Base-by-base conservation (phyloP, 35 echinoderm and acorn worm species). In the Heliocidaris tuberculata region DNA sequence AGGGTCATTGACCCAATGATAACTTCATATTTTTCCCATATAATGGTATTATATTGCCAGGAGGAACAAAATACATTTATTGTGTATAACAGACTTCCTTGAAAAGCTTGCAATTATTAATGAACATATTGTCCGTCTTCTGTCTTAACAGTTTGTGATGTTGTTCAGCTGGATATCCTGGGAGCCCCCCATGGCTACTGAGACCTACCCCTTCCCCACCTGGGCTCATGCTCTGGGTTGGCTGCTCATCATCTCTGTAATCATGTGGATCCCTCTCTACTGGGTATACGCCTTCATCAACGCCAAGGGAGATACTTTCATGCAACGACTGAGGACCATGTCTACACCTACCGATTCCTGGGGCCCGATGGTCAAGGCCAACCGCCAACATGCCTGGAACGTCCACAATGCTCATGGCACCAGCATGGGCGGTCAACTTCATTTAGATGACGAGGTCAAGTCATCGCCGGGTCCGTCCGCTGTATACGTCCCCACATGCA, bases 131-230 rank as follows among this genome's bases (percentile, higher is more conserved):
- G 19, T 95, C 6, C 93, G 92, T 31, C 42, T 96, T 60, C 85
- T 88, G 32, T 31, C 47, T 86, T n/a, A 32, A 90, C 96, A 99
- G 98, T 97, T 97, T 97, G 98, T 99, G 30, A 92, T 99, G 15
- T 12, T 99, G 42, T 99, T 99, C 93, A 96, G 95, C 92, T 99
- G 94, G 95, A 97, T 97, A 27, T 96, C 95, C 16, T 99, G 97
- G 96, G 60, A 48, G 32, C 93, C 94, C 56, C 96, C 97, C 48
- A 97, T 94, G 17, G 95, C 97, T 30, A 96, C 95, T 17, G 93
- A 96, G 49, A 49, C 47, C 17, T 97, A 97, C 85, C 90, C 95
- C 29, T 99, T 96, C 94, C 98, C 98, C 5, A 31, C 93, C 4
- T 95, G 93, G 70, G 97, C 95, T 49, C 96, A 99, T 49, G 90